phyloP scores from a whole-genome alignment of 2,113 vertebrate genomes.

The Acanthochromis polyacanthus region DNA sequence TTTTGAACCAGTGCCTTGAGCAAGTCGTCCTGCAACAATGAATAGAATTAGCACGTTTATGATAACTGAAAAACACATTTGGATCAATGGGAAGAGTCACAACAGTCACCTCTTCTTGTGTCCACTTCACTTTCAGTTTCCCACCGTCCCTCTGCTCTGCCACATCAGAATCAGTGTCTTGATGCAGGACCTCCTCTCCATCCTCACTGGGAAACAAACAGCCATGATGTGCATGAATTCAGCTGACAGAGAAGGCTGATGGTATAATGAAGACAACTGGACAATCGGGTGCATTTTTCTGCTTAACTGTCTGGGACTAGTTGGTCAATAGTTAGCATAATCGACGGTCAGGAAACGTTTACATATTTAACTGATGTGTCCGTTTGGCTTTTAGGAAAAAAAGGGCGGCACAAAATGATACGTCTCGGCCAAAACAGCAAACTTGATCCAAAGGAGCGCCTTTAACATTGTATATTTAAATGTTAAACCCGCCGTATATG shows the following conservation, averaged over 20 bases:
- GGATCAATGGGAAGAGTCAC: neutral
- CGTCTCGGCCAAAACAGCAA: neutral
- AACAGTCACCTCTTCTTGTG: constrained; percentile 90
- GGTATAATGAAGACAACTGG: neutral
- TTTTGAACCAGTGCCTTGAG: constrained; percentile 91
- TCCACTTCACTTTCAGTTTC: constrained; percentile 96
- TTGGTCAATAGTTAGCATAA: too few relatives aligned
- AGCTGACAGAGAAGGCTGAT: constrained; percentile 1
- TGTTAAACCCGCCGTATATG: rapidly evolving
- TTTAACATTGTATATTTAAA: neutral
- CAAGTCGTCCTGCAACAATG: constrained; percentile 89
- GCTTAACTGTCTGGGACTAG: too few relatives aligned
- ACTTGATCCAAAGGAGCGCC: neutral
- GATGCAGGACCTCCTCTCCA: constrained; percentile 89
- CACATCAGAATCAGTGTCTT: constrained; percentile 92
- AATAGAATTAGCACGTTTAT: constrained; percentile 5
- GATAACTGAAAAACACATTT: neutral
- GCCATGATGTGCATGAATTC: neutral
- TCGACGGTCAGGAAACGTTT: too few relatives aligned
- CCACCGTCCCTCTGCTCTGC: constrained; percentile 89
- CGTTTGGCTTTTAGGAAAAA: neutral
- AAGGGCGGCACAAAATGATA: neutral
- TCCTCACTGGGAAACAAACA: constrained; percentile 87
- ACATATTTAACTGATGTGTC: too few relatives aligned
- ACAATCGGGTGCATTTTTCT: constrained; percentile 3